Base-by-base conservation (phyloP, 2,113 vertebrate genomes). In the Typhlomys cinereus region DNA sequence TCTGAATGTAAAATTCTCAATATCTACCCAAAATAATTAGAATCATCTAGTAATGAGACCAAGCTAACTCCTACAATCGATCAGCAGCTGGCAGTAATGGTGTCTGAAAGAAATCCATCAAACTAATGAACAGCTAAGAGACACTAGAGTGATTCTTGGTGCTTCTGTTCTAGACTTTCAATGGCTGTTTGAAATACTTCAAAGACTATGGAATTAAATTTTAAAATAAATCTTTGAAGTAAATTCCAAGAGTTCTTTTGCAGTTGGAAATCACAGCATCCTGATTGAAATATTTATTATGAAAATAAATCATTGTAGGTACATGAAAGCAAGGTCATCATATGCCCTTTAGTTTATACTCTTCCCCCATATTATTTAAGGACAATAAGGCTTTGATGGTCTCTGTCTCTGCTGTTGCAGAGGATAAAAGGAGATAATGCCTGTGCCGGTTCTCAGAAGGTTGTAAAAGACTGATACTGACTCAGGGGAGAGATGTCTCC, bases 41-140 rank as follows among this genome's bases (percentile, higher is more conserved):
- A 92, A 34, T 10, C 61, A 20, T 95, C 36, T 83, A 74, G 67
- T 91, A 96, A 94, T 52, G 76, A 96, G 85, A 52, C 84, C 90
- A 92, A 69, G 34, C 36, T 59, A 66, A 79, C 57, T 74, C 17
- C 69, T 52, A 23, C 73, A 78, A 96, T 95, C 41, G 25, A 91
- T 95, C 93, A 89, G 84, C 57, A 64, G 27, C 50, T 82, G 44
- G 52, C 82, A 89, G 46, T 94, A 93, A 93, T 64, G 64, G 41
- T 67, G 66, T 94, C 82, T 88, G 48, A 61, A 85, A 91, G 82
- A 95, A 94, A 97, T 93, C 82, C 34, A 94, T 97, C 88, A 95
- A 87, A 81, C 57, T 95, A 96, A 97, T 94, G 88, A 97, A 92
- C 74, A 93, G 90, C 94, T 92, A 70, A 88, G 64, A 95, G 82